These are phyloP conservation scores for Halcyon smyrnensis DNA, from an alignment of 2,797 vertebrate species.

Conservation along the genomic window DNA sequence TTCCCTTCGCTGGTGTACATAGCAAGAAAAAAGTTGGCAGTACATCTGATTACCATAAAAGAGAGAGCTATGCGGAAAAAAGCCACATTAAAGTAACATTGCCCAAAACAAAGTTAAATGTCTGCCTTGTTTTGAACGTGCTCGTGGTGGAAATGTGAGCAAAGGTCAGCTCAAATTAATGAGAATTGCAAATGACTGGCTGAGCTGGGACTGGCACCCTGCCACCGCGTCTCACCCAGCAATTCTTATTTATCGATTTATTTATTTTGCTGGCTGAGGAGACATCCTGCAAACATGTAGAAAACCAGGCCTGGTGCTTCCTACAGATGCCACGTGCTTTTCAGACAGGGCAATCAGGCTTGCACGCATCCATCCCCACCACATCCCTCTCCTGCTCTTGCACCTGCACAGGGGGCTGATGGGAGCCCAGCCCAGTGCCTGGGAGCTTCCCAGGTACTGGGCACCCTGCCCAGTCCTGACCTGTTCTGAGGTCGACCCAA, in stretches of 20 bases:
- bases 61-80: constrained; percentile 76
- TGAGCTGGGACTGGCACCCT: constrained; percentile 18
- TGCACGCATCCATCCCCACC: rapidly evolving
- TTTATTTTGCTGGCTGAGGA: constrained; percentile 39
- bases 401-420: rapidly evolving
- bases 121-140: constrained; percentile 73
- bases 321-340: neutral
- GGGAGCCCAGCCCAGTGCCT: neutral
- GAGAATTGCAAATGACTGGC: constrained; percentile 68
- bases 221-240: constrained; percentile 9
- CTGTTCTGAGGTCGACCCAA: neutral
- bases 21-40: constrained; percentile 81
- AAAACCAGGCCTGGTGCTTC: neutral
- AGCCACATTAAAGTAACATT: constrained; percentile 75
- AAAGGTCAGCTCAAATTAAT: constrained; percentile 70
- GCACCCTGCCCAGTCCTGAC: neutral
- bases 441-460: rapidly evolving
- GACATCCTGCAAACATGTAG: constrained; percentile 8
- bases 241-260: constrained; percentile 13
- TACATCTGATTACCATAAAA: constrained; percentile 82
- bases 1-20: constrained; percentile 80
- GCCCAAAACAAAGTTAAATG: constrained; percentile 78
- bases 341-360: neutral
- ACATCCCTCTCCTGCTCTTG: neutral
- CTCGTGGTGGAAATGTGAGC: constrained; percentile 64